Evolutionary conservation across 2,797 vertebrate genomes (phyloP).

Genomic region (Pseudochaenichthys georgianus): DNA sequence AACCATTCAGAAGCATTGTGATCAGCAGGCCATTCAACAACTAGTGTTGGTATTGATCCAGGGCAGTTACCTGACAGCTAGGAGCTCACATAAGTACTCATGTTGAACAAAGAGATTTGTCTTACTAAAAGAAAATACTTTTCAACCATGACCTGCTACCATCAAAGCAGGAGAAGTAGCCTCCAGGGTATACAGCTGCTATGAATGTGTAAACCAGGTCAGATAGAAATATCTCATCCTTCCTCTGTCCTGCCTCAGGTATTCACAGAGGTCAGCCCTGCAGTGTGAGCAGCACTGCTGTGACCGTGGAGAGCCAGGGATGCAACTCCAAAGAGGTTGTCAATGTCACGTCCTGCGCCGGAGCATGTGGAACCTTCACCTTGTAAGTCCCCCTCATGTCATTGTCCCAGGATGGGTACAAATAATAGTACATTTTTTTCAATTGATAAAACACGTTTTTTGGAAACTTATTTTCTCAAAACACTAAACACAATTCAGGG

Average conservation of each 20-base stretch:
- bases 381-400: conserved; percentile 79
- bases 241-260: conserved; percentile 49
- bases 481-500: too few species aligned
- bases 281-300: conserved; percentile 57
- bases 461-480: too few species aligned
- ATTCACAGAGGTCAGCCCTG: conserved; percentile 58
- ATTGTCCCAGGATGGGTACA: too few species aligned
- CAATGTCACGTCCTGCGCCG: conserved; percentile 86
- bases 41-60: neutral
- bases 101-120: neutral
- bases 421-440: too few species aligned
- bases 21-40: neutral
- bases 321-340: conserved; percentile 78
- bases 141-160: neutral
- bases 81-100: neutral
- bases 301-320: conserved; percentile 69
- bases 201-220: neutral
- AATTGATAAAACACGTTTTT: too few species aligned
- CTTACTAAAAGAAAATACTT: neutral
- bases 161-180: neutral
- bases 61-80: neutral
- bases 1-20: neutral
- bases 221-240: neutral
- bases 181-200: neutral
- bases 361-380: conserved; percentile 85